Base-by-base conservation (phyloP, 2,888 invertebrate genomes). In the Elysia crispata region DNA sequence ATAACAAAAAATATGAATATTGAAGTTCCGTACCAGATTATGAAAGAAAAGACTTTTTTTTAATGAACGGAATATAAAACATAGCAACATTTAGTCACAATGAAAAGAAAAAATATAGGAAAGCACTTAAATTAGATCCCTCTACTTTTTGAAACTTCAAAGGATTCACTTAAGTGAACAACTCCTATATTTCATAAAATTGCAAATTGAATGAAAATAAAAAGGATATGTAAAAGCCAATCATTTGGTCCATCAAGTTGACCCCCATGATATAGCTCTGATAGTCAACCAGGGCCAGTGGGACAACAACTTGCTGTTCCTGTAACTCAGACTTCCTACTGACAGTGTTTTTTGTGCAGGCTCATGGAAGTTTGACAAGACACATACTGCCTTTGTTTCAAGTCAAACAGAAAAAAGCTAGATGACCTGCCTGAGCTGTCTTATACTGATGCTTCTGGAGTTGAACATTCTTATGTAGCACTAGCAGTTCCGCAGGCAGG, bases 221-320 rank as follows among this genome's bases (percentile, higher is more conserved):
- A n/a, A n/a, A n/a, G n/a, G n/a, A 18, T 15, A 60, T 23, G 60
- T 60, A 60, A 6, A 8, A 60, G 8, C 60, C 60, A 20, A 60
- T n/a, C 60, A 60, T 60, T 18, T 60, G 60, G 60, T 60, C 60
- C 5, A 3, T 8, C 8, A 60, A 18, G 60, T 60, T 18, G 3
- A 60, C 60, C 23, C 60, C 60, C 60, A 23, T 60, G 8, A 60
- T 60, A 60, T 60, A 23, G 3, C 60, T 60, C 60, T 60, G 60
- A 60, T 60, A 60, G 15, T 60, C 60, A 23, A 18, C 20, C n/a
- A 60, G 60, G 6, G 23, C 23, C 20, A 23, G 3, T 3, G 60
- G 60, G n/a, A 60, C 15, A 20, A 8, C 60, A 20, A 60, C 60
- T 3, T 3, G 20, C 15, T 60, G 60, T 18, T 8, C n/a, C 3